These are phyloP conservation scores for Trissonchulus sp. DNA, from an alignment of 2,888 invertebrate species.

Conservation along the genomic window DNA sequence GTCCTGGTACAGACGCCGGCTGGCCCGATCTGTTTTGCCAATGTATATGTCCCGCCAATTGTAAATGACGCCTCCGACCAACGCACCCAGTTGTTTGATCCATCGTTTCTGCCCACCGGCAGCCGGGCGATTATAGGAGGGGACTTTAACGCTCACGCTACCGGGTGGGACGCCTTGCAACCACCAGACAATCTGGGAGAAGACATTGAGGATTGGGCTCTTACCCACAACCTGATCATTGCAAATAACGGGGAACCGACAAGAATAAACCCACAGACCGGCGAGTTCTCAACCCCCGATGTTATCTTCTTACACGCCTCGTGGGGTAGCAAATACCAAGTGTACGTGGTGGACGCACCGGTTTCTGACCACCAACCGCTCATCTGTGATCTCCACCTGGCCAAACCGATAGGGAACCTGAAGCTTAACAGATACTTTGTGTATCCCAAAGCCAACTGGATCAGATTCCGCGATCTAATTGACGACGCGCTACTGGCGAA, in stretches of 20 bases:
- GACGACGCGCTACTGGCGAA: too few species aligned
- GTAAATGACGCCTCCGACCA: neutral
- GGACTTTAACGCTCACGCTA: neutral
- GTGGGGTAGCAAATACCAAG: too few species aligned
- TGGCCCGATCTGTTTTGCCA: neutral
- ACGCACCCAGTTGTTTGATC: neutral
- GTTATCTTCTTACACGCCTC: slow-evolving; percentile 6
- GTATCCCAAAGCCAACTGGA: neutral
- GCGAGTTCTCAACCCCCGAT: neutral
- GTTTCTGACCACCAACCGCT: neutral
- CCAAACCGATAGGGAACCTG: neutral
- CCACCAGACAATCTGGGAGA: neutral
- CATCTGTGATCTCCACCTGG: neutral
- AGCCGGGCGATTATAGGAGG: neutral
- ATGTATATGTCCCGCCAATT: neutral
- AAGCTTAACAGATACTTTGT: too few species aligned
- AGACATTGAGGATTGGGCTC: neutral
- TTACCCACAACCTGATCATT: neutral
- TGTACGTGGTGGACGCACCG: neutral
- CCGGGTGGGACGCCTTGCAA: neutral
- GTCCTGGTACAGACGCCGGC: neutral
- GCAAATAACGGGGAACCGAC: slow-evolving; percentile 1
- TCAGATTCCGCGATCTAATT: neutral
- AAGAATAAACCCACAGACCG: neutral
- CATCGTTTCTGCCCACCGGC: neutral